phyloP scores from a whole-genome alignment of 2,113 vertebrate species.

The Mionectes macconnelli region DNA sequence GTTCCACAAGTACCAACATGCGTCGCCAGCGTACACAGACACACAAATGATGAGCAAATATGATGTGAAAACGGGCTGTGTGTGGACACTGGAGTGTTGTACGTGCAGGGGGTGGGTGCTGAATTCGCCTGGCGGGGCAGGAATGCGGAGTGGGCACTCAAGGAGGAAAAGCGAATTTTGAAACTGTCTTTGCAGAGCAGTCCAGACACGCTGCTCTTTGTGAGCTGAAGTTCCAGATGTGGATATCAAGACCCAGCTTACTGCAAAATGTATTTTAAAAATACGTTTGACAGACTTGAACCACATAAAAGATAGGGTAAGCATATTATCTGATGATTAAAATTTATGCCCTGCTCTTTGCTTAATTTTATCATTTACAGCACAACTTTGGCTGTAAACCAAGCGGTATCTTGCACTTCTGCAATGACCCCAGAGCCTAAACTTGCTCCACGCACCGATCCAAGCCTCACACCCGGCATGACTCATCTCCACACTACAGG shows the following conservation, averaged over 20 bases:
- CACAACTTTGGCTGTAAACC: neutral
- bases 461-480: neutral
- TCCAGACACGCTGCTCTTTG: neutral
- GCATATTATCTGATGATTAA: fast-evolving
- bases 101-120: neutral
- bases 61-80: neutral
- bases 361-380: neutral
- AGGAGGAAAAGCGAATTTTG: neutral
- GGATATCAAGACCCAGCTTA: neutral
- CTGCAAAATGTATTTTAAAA: neutral
- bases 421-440: neutral
- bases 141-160: neutral
- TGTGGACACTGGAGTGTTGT: fast-evolving
- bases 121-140: neutral
- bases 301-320: neutral
- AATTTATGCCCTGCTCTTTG: neutral
- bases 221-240: neutral
- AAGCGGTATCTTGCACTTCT: neutral
- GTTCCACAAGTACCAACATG: neutral
- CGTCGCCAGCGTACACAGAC: fast-evolving
- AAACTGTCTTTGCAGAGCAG: neutral
- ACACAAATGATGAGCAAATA: fast-evolving
- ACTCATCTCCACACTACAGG: neutral
- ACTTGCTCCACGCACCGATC: neutral
- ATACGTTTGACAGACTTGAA: neutral